Base-by-base conservation (phyloP, 2,113 vertebrate genomes). In the Camarhynchus parvulus region DNA sequence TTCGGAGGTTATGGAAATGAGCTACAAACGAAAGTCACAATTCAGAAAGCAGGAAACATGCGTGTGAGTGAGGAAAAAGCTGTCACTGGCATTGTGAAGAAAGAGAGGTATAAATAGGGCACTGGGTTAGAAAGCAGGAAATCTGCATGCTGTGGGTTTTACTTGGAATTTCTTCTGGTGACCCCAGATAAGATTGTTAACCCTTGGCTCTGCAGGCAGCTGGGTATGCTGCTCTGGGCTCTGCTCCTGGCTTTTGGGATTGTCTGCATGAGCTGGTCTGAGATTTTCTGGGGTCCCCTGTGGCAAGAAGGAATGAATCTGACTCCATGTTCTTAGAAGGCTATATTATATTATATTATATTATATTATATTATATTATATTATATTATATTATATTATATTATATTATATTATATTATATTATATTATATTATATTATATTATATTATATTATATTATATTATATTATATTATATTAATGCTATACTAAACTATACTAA, bases 111-210 rank as follows among this genome's bases (percentile, higher is more conserved):
- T 98, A 99, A 99, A 99, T 99, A 99, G 98, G 99, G 98, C 98
- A 98, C 97, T 98, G 98, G 98, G 98, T 98, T 99, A 98, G 98
- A 98, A 98, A 98, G 98, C 98, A 99, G 99, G 99, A 99, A 99
- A 98, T 98, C 98, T 98, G 98, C 52, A 94, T 98, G 98, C 98
- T 98, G 98, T 98, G 98, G 98, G 98, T 98, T 98, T 98, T 97
- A 98, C 98, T 98, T 98, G 98, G 98, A 99, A 99, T 99, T 98
- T 98, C 98, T 99, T 99, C 99, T 99, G 99, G 98, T 98, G 98
- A 98, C 97, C 96, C 96, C 95, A 99, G 99, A 99, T 99, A 99
- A 99, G 99, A 97, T 96, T 98, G 97, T 98, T 99, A 98, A 99
- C 98, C 98, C 98, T 97, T 98, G 98, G 97, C 97, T 98, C 87